These are phyloP conservation scores for Champsocephalus gunnari DNA, from an alignment of 2,797 vertebrate genomes.

Conservation along the genomic window DNA sequence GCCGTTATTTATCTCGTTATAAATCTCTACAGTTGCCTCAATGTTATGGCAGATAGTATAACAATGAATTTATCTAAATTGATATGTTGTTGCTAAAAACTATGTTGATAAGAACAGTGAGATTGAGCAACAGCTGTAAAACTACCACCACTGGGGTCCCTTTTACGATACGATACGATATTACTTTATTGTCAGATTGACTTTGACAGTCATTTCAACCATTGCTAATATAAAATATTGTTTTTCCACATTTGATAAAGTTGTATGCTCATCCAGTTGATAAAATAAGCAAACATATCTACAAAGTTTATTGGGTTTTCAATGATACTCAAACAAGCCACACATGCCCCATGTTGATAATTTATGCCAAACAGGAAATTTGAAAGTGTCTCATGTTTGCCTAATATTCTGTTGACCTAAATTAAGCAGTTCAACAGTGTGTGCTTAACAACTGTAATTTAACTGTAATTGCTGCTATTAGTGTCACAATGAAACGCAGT, in stretches of 20 bases:
- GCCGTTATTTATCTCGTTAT: too few relatives aligned
- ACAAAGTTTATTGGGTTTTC: constrained; percentile 37
- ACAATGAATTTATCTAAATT: too few relatives aligned
- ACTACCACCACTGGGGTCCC: not conserved
- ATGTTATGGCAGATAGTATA: too few relatives aligned
- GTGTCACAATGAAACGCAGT: constrained; percentile 18
- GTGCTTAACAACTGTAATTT: constrained; percentile 21
- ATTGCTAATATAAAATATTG: not conserved
- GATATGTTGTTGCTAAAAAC: too few relatives aligned
- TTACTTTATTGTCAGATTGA: too few relatives aligned
- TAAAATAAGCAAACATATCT: constrained; percentile 44
- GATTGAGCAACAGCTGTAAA: too few relatives aligned
- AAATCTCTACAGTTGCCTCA: too few relatives aligned
- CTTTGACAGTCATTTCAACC: constrained; percentile 1
- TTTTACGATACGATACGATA: too few relatives aligned
- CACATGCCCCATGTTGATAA: constrained; percentile 17
- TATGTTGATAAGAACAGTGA: too few relatives aligned
- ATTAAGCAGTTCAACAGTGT: constrained; percentile 40
- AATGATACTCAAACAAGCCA: constrained; percentile 43
- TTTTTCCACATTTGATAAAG: constrained; percentile 18
- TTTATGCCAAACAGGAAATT: constrained; percentile 70
- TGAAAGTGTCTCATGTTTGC: constrained; percentile 46
- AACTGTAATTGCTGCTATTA: constrained; percentile 46
- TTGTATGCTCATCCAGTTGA: constrained; percentile 24
- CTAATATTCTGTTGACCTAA: constrained; percentile 26